Evolutionary conservation across 2,113 vertebrate species (phyloP).

Genomic region (Dromas ardeola): DNA sequence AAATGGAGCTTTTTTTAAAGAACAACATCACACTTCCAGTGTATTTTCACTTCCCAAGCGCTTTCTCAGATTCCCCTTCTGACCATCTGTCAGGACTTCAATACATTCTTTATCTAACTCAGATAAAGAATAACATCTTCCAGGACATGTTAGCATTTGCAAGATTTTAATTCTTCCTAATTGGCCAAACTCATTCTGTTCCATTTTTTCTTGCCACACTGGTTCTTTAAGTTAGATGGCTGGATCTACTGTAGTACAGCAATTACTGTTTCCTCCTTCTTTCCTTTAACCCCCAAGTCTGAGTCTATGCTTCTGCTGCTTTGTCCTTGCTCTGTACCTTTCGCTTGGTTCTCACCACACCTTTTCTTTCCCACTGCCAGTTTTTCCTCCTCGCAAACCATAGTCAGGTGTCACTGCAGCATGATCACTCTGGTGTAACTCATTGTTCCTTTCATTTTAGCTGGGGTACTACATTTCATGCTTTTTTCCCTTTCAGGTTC

Average conservation of each 20-base stretch:
- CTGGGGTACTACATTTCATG: not conserved
- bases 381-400: not conserved
- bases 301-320: not conserved
- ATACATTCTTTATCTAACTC: not conserved
- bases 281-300: not conserved
- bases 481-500: not conserved
- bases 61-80: not conserved
- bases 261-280: not conserved
- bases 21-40: not conserved
- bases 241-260: not conserved
- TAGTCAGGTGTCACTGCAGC: not conserved
- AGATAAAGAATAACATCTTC: not conserved
- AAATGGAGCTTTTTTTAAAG: not conserved
- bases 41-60: not conserved
- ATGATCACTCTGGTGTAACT: not conserved
- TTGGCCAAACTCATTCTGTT: not conserved
- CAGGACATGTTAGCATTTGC: not conserved
- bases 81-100: not conserved
- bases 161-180: not conserved
- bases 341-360: not conserved
- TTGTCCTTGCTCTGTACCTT: not conserved
- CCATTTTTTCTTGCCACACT: not conserved
- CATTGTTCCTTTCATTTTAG: conserved; percentile 5
- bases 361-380: not conserved
- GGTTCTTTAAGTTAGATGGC: not conserved